phyloP scores from a whole-genome alignment of 2,797 vertebrate genomes.

The Muraenolepis orangiensis region DNA sequence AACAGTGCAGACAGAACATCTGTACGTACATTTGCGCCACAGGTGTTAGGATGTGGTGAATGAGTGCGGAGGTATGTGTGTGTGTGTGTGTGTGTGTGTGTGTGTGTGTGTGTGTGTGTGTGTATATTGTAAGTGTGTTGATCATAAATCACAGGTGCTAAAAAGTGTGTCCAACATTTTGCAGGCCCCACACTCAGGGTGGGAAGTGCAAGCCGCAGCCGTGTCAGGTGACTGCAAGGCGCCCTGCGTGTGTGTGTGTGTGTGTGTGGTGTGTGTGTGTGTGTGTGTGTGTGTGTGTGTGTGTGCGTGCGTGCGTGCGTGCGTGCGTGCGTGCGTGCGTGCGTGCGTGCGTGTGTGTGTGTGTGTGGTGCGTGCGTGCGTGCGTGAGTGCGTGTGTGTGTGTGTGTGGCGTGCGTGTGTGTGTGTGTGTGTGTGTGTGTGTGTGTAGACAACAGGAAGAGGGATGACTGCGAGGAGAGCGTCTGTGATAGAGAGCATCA shows the following conservation, averaged over 20 bases:
- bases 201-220: neutral
- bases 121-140: constrained; percentile 40
- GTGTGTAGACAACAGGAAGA: neutral
- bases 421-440: too few relatives aligned
- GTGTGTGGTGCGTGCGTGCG: neutral
- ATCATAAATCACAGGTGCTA: constrained; percentile 42
- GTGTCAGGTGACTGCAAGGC: neutral
- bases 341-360: neutral
- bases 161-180: constrained; percentile 4
- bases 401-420: too few relatives aligned
- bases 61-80: constrained; percentile 34
- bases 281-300: too few relatives aligned
- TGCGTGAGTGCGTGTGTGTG: neutral
- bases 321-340: too few relatives aligned
- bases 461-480: neutral
- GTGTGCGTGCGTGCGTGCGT: neutral
- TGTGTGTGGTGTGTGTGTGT: neutral
- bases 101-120: constrained; percentile 7
- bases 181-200: too few relatives aligned
- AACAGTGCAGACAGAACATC: too few relatives aligned
- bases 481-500: neutral
- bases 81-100: constrained; percentile 3
- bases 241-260: neutral
- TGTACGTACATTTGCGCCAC: constrained; percentile 29
- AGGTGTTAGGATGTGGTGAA: neutral